Evolutionary conservation across 2,888 invertebrate species (phyloP).

Genomic region (Neoitamus cyanurus): DNA sequence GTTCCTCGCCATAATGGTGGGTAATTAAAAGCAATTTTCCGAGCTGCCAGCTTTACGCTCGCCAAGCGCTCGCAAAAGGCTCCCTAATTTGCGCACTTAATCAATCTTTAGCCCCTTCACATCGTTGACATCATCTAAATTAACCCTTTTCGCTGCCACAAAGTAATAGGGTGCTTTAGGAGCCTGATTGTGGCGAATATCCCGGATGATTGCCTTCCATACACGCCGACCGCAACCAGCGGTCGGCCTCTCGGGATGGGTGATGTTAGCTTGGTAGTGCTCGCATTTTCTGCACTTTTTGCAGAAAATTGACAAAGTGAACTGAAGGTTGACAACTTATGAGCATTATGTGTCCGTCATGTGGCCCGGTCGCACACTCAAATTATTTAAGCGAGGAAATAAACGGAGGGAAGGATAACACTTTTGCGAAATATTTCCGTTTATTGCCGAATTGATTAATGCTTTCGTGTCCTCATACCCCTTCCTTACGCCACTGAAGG

Average conservation of each 20-base stretch:
- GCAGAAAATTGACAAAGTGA: slow-evolving; percentile 34
- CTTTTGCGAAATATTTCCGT: not conserved
- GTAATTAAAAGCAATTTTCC: slow-evolving; percentile 47
- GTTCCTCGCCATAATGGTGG: slow-evolving; percentile 38
- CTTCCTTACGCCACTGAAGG: no score
- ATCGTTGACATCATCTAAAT: slow-evolving; percentile 49
- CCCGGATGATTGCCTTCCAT: slow-evolving; percentile 29
- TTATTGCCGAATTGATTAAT: slow-evolving; percentile 10
- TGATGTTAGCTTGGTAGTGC: not conserved
- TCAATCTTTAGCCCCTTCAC: slow-evolving; percentile 51
- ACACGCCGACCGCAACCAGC: not conserved
- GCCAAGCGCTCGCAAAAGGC: slow-evolving; percentile 27
- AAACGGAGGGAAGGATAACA: not conserved
- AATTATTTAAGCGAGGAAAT: not conserved
- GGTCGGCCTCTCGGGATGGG: not conserved
- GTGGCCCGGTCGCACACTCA: slow-evolving; percentile 25
- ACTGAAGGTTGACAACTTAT: slow-evolving; percentile 1
- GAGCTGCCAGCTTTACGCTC: slow-evolving; percentile 30
- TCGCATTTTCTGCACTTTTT: slow-evolving; percentile 1
- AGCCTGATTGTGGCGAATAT: slow-evolving; percentile 34
- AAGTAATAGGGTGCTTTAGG: not conserved
- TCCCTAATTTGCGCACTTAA: slow-evolving; percentile 51
- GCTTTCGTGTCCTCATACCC: not conserved
- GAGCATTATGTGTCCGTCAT: slow-evolving; percentile 23
- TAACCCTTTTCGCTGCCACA: slow-evolving; percentile 48